Evolutionary conservation across 2,113 vertebrate genomes (phyloP).

Genomic region (Cavia aperea): DNA sequence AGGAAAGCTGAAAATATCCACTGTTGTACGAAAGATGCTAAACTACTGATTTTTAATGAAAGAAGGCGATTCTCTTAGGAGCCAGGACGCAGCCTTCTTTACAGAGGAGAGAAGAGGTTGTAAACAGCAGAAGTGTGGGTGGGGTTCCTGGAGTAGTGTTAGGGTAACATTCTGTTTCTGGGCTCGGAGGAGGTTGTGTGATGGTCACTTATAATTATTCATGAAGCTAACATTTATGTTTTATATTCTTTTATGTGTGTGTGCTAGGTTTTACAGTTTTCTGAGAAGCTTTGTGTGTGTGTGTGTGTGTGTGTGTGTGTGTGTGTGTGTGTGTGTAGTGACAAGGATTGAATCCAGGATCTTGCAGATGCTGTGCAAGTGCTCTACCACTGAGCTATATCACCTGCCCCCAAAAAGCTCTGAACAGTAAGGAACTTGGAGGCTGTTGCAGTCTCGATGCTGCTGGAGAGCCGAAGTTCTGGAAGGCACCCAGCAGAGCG

Average conservation of each 20-base stretch:
- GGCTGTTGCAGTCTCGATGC: background rate
- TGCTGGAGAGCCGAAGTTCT: background rate
- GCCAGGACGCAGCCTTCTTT: background rate
- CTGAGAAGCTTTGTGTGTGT: no score
- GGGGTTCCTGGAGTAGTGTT: background rate
- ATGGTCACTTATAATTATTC: background rate
- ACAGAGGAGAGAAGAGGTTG: background rate
- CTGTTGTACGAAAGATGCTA: background rate
- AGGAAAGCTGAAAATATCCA: background rate
- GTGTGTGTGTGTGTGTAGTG: background rate
- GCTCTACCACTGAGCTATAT: background rate
- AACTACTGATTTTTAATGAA: background rate
- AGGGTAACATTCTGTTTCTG: background rate
- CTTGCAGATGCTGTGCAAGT: background rate
- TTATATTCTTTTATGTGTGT: background rate
- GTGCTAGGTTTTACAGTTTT: background rate
- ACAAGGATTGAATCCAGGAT: background rate
- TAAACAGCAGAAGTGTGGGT: background rate
- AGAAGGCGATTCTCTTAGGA: background rate
- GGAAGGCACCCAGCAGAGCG: background rate
- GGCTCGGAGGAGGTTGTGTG: background rate
- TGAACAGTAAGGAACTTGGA: background rate
- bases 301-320: no score
- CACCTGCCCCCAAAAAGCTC: background rate
- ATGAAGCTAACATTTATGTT: background rate